Evolutionary conservation across 2,113 vertebrate genomes (phyloP).

Genomic region (Pelobates fuscus): DNA sequence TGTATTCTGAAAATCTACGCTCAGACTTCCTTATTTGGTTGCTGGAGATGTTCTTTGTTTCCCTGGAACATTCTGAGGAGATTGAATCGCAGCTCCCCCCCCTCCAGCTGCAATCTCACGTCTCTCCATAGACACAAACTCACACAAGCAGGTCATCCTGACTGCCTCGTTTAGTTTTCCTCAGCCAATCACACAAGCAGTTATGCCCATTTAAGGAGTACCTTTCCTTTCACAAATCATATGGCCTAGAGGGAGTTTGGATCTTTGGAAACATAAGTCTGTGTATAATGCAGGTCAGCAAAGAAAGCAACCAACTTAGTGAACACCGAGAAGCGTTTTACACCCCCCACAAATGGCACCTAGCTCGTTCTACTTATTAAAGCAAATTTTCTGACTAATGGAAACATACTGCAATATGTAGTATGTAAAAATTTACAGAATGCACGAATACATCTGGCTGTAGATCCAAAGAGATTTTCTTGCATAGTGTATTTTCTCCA

Average conservation of each 20-base stretch:
- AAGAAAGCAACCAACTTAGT: not conserved
- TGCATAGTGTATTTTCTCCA: too few species aligned
- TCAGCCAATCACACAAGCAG: conserved; percentile 69
- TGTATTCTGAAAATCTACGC: conserved; percentile 76
- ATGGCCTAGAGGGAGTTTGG: conserved; percentile 59
- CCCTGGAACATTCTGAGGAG: conserved; percentile 67
- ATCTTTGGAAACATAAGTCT: conserved; percentile 51
- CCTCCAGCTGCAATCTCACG: conserved; percentile 47
- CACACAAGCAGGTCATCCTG: conserved; percentile 67
- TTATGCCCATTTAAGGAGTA: conserved; percentile 89
- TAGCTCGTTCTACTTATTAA: too few species aligned
- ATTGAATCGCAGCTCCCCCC: conserved; percentile 56
- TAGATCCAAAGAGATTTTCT: too few species aligned
- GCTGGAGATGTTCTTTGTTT: conserved; percentile 80
- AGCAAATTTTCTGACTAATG: not conserved
- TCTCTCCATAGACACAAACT: conserved; percentile 44
- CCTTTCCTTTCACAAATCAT: conserved; percentile 65
- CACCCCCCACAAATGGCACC: not conserved
- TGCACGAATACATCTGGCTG: too few species aligned
- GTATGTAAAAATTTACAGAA: too few species aligned
- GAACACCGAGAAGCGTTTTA: not conserved
- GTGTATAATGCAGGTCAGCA: not conserved
- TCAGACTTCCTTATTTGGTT: conserved; percentile 91
- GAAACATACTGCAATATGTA: not conserved
- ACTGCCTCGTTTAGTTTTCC: conserved; percentile 57